Evolutionary conservation across 2,797 vertebrate species (phyloP).

Genomic region (Vultur gryphus): DNA sequence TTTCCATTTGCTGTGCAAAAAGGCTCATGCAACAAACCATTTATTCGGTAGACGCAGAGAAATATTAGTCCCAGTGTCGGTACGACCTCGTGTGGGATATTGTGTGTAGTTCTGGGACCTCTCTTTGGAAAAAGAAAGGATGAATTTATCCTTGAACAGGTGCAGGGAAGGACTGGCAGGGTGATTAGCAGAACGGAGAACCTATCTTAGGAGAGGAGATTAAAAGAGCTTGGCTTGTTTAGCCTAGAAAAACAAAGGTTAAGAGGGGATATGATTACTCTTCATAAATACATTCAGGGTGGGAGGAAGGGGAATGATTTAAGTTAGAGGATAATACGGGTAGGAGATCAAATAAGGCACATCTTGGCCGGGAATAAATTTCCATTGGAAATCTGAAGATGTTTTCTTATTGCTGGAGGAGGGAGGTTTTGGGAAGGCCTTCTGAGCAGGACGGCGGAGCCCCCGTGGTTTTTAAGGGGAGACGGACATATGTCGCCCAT

Average conservation of each 20-base stretch:
- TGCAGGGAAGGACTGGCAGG: neutral
- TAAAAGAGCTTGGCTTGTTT: conserved; percentile 59
- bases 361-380: neutral
- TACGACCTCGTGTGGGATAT: neutral
- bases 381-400: neutral
- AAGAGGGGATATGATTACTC: conserved; percentile 62
- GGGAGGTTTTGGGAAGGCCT: neutral
- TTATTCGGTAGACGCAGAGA: neutral
- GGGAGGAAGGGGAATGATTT: conserved; percentile 71
- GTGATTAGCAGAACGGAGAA: conserved; percentile 27
- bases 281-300: conserved; percentile 42
- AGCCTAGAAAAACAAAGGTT: conserved; percentile 63
- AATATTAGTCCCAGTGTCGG: neutral
- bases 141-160: conserved; percentile 40
- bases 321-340: neutral
- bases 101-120: neutral
- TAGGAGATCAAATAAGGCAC: neutral
- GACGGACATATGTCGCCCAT: neutral
- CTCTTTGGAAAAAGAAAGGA: neutral
- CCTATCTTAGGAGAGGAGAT: conserved; percentile 48
- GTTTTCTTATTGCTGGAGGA: neutral
- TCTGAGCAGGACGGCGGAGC: neutral
- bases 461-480: fast-evolving
- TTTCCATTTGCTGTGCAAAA: neutral
- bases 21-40: neutral